These are phyloP conservation scores for Habropoda laboriosa DNA, from an alignment of 1,140 invertebrate genomes.

Conservation along the genomic window DNA sequence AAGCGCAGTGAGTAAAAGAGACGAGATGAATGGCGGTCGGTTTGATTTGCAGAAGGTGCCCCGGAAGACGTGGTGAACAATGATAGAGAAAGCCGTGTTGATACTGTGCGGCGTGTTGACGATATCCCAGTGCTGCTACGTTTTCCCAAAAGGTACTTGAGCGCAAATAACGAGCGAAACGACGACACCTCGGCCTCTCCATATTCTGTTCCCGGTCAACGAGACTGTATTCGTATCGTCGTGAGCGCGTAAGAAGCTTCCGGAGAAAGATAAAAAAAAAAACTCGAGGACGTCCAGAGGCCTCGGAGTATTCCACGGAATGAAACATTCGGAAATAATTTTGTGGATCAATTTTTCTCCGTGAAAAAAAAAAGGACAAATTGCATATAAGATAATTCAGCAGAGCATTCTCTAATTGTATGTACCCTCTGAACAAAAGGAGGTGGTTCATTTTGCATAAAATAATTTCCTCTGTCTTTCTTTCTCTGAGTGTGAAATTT, in stretches of 20 bases:
- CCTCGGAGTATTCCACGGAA: background rate
- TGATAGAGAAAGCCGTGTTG: constrained; percentile 63
- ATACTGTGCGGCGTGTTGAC: constrained; percentile 61
- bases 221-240: constrained; percentile 17
- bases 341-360: background rate
- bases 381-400: background rate
- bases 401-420: background rate
- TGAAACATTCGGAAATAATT: constrained; percentile 21
- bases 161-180: constrained; percentile 39
- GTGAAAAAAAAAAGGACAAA: background rate
- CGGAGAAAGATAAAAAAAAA: background rate
- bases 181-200: constrained; percentile 17
- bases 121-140: constrained; percentile 74
- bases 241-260: constrained; percentile 24
- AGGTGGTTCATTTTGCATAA: too few relatives aligned
- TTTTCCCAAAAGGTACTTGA: constrained; percentile 78
- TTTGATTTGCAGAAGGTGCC: constrained; percentile 55
- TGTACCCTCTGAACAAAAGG: background rate
- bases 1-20: constrained; percentile 34
- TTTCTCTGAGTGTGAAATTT: too few relatives aligned
- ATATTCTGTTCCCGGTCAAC: constrained; percentile 36
- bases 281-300: background rate
- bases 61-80: constrained; percentile 45
- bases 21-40: constrained; percentile 38
- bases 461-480: too few relatives aligned